Percentiles rank a stretch among this genome's conserved stretches.
phyloP scores from a whole-genome alignment of 2,888 invertebrate species.

The Linnaemya tessellans region DNA sequence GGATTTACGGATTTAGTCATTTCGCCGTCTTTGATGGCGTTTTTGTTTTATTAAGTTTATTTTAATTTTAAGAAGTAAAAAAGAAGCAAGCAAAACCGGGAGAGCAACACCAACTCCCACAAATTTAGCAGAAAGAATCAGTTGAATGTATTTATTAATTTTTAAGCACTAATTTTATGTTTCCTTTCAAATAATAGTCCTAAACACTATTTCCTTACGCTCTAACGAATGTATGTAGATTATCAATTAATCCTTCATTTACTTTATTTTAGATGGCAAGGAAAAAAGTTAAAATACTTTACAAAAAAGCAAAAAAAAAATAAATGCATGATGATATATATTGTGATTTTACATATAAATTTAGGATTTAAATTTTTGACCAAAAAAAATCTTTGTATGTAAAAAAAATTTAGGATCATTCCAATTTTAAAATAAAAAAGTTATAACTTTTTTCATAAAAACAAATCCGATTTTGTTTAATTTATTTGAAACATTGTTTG shows the following conservation, averaged over 20 bases:
- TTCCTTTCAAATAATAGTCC: slow-evolving; percentile 39
- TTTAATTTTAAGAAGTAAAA: slow-evolving; percentile 40
- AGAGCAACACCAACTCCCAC: slow-evolving; percentile 9
- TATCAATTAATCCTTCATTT: slow-evolving; percentile 42
- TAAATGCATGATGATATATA: not conserved
- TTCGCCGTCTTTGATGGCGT: slow-evolving; percentile 7
- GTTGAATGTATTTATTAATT: slow-evolving; percentile 36
- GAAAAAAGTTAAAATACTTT: slow-evolving; percentile 71
- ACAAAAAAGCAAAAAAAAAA: slow-evolving; percentile 14
- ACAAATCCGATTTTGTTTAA: not conserved
- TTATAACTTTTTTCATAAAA: slow-evolving; percentile 76
- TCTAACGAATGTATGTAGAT: slow-evolving; percentile 24
- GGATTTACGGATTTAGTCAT: slow-evolving; percentile 59
- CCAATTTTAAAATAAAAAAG: slow-evolving; percentile 73
- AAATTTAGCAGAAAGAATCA: slow-evolving; percentile 67
- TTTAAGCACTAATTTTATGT: slow-evolving; percentile 56
- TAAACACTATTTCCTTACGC: slow-evolving; percentile 13
- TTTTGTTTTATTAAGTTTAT: slow-evolving; percentile 6
- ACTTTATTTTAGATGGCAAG: slow-evolving; percentile 62
- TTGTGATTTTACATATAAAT: slow-evolving; percentile 52
- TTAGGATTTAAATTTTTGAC: slow-evolving; percentile 37
- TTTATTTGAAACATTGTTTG: not conserved
- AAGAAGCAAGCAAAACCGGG: not conserved
- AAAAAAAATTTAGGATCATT: slow-evolving; percentile 40
- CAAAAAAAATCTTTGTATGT: slow-evolving; percentile 12